Conservation (phyloP, 2,888 invertebrate genomes). For the Allacma fusca region DNA sequence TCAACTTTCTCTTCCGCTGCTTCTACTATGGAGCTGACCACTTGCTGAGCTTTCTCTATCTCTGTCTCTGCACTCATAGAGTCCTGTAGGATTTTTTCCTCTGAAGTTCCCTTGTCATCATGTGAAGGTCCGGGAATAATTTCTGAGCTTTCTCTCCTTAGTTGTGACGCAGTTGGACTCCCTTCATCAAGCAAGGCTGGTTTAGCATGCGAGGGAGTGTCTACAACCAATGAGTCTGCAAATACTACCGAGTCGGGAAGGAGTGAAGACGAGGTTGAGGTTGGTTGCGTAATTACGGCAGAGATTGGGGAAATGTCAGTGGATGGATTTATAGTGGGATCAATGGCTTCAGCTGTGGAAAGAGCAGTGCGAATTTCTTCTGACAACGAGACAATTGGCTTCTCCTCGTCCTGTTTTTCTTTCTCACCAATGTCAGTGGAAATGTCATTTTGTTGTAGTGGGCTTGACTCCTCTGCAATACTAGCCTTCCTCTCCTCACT, state of each 20-base stretch:
- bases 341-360: neutral
- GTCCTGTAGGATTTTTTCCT: neutral
- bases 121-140: neutral
- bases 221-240: too few relatives aligned
- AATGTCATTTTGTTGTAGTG: neutral
- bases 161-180: too few relatives aligned
- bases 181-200: too few relatives aligned
- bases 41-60: conserved; percentile 32
- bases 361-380: conserved; percentile 12
- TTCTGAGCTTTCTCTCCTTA: too few relatives aligned
- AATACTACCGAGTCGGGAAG: too few relatives aligned
- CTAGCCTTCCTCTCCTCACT: conserved; percentile 8
- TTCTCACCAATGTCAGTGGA: conserved; percentile 1
- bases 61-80: too few relatives aligned
- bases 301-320: too few relatives aligned
- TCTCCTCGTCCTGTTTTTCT: conserved; percentile 14
- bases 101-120: conserved; percentile 17
- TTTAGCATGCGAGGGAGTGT: too few relatives aligned
- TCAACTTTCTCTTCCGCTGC: conserved; percentile 41
- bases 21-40: conserved; percentile 27
- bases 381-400: conserved; percentile 10
- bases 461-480: neutral
- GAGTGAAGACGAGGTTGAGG: too few relatives aligned
- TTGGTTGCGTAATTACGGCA: too few relatives aligned
- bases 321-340: too few relatives aligned